These are phyloP conservation scores for Dipodomys spectabilis DNA, from an alignment of 2,113 vertebrate genomes.

Conservation along the genomic window DNA sequence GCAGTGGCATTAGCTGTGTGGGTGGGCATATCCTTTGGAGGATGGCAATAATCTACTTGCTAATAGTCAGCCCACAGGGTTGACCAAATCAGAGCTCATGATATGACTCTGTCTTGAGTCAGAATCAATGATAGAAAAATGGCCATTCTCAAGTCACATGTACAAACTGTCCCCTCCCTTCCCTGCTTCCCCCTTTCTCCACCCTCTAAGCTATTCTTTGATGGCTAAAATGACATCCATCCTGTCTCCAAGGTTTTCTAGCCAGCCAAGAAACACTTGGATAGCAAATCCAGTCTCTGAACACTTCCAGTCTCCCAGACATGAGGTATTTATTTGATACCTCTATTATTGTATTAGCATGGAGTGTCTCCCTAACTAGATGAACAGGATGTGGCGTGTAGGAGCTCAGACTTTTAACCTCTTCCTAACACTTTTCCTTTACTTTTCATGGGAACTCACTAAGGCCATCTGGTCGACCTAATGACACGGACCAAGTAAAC, in stretches of 20 bases:
- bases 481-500: neutral
- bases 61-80: neutral
- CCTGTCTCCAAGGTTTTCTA: neutral
- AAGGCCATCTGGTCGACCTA: neutral
- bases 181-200: neutral
- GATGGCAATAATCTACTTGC: rapidly evolving
- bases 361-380: neutral
- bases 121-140: neutral
- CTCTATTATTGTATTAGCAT: rapidly evolving
- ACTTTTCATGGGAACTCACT: neutral
- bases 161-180: too few relatives aligned
- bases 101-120: neutral
- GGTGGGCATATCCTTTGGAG: too few relatives aligned
- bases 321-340: neutral
- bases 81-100: neutral
- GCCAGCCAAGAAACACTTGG: neutral
- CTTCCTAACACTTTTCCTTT: neutral
- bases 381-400: neutral
- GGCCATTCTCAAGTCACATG: neutral
- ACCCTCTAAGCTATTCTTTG: neutral
- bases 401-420: neutral
- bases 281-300: neutral
- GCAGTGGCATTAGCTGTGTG: neutral
- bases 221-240: rapidly evolving
- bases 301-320: too few relatives aligned